A percentile compares a stretch with the other conserved stretches of the same genome.
Evolutionary conservation across 92 coral and sea anemone genomes (phyloP).

Genomic region (Actinernus sp.): DNA sequence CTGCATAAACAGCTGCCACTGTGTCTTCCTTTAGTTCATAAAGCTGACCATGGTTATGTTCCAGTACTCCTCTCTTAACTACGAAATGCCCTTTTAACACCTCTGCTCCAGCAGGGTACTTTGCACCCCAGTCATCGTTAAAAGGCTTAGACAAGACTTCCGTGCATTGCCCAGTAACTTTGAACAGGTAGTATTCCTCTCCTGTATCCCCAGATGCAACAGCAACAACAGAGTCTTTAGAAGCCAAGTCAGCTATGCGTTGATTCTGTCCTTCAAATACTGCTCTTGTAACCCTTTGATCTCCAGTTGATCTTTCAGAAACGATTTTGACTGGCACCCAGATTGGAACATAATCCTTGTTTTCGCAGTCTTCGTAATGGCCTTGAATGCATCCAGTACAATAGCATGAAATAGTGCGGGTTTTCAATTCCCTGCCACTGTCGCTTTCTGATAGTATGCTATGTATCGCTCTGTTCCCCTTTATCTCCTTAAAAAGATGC

Average conservation of each 20-base stretch:
- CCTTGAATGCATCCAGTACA: constrained; percentile 26
- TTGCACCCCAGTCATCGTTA: constrained; percentile 20
- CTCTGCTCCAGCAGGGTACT: constrained; percentile 37
- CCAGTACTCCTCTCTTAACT: too few species aligned
- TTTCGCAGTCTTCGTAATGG: constrained; percentile 28
- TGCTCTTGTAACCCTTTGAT: constrained; percentile 22
- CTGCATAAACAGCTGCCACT: background rate
- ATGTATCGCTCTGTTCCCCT: constrained; percentile 31
- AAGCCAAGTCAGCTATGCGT: constrained; percentile 11
- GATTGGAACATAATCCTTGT: constrained; percentile 18
- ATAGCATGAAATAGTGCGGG: constrained; percentile 29
- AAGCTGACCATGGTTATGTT: too few species aligned
- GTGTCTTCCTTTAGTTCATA: too few species aligned
- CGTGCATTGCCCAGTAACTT: constrained; percentile 12
- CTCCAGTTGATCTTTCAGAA: constrained; percentile 13
- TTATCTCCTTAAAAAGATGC: constrained; percentile 9
- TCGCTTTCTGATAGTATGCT: constrained; percentile 7
- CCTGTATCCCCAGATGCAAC: constrained; percentile 42
- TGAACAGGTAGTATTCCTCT: constrained; percentile 38
- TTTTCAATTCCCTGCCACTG: constrained; percentile 16
- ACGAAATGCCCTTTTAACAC: constrained; percentile 1
- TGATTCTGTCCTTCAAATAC: background rate
- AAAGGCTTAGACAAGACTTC: background rate
- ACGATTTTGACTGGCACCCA: constrained; percentile 7
- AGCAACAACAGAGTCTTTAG: constrained; percentile 34